A percentile compares a stretch with the other conserved stretches of the same genome.
These are phyloP conservation scores for Pachyuromys duprasi DNA, from an alignment of 2,797 vertebrate species.

Conservation along the genomic window DNA sequence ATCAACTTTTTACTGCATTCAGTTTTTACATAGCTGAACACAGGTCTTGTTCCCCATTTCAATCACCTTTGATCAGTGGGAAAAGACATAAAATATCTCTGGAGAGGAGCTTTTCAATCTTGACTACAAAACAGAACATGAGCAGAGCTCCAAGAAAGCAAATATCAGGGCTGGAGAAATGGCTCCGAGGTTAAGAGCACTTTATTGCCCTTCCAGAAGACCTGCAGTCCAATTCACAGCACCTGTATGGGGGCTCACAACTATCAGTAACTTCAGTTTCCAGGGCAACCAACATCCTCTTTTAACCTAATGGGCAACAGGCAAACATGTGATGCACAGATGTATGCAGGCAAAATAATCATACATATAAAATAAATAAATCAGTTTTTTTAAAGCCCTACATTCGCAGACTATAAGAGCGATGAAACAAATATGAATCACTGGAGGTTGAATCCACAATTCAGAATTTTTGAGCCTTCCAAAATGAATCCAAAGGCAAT, in stretches of 20 bases:
- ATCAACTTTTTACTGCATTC: constrained; percentile 31
- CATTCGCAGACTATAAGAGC: neutral
- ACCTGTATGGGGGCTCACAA: neutral
- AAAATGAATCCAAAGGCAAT: constrained; percentile 29
- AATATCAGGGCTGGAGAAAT: neutral
- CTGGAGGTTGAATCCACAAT: constrained; percentile 19
- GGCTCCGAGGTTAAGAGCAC: neutral
- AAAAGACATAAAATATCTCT: constrained; percentile 29
- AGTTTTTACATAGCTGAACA: neutral
- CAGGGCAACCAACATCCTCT: neutral
- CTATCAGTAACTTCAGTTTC: neutral
- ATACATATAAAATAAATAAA: neutral
- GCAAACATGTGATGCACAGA: neutral
- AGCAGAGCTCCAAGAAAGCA: neutral
- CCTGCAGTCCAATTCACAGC: neutral
- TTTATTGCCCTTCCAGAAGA: neutral
- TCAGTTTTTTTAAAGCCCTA: neutral
- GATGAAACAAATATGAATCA: constrained; percentile 35
- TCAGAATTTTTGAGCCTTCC: neutral
- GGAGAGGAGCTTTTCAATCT: constrained; percentile 48
- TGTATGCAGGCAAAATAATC: neutral
- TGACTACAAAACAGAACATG: neutral
- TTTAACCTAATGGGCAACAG: neutral
- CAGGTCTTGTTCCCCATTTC: neutral
- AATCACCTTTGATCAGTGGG: neutral